Base-by-base conservation (phyloP, 1,140 invertebrate genomes). In the Heliconius eleuchia region DNA sequence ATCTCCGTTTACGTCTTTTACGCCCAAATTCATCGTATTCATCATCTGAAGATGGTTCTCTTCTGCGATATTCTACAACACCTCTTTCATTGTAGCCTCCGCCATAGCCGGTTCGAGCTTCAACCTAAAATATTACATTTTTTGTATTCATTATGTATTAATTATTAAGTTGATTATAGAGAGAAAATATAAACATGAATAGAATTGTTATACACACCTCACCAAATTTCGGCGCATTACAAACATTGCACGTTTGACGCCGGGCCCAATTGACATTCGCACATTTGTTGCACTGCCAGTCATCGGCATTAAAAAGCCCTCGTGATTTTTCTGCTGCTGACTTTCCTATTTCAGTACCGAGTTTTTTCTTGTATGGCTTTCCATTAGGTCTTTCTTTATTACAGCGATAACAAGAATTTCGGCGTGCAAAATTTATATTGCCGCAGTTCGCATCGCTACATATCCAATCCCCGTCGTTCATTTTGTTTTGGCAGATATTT, bases 211-310 rank as follows among this genome's bases (percentile, higher is more conserved):
- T 80, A 89, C 89, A 74, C 71, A 98, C 96, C 94, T 99, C 98
- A 3, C 97, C 97, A 93, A 98, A 98, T 95, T 99, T 99, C 2
- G 99, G 98, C 2, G 99, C 98, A 95, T 99, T 99, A 94, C 99
- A 99, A 95, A 99, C 98, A 93, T 99, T 99, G 93, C 99, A 99
- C 74, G 98, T 98, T 86, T 97, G 97, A 71, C 99, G 95, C 79
- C 99, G 96, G 18, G 99, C 99, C 99, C 99, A 99, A 92, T 99
- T 99, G 3, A 99, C 99, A 94, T 99, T 99, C 2, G 98, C 99
- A 95, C 99, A 99, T 92, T 99, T 99, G 93, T 98, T 99, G 92
- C 99, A 99, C 90, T 99, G 98, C 99, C 99, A 99, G 93, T 99
- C 99, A 94, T 99, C 99, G 74, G 99, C 99, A 95, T 98, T 98